These are phyloP conservation scores for Scotopteryx bipunctaria DNA, from an alignment of 2,888 invertebrate species.

Conservation along the genomic window DNA sequence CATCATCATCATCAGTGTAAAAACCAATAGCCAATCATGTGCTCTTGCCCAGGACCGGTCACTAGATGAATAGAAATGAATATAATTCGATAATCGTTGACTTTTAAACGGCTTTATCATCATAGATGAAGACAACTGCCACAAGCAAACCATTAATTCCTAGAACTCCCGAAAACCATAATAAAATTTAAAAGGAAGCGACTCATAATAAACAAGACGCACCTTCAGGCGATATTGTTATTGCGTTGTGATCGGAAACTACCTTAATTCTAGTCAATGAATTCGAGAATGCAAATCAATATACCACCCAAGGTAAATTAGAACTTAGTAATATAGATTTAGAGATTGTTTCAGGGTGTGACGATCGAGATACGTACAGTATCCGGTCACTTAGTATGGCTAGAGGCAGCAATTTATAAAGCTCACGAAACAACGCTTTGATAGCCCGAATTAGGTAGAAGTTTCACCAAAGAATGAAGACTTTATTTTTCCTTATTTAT, in stretches of 20 bases:
- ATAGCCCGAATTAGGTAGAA: constrained; percentile 70
- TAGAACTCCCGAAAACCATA: constrained; percentile 38
- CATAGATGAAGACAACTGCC: constrained; percentile 18
- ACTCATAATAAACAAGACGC: constrained; percentile 62
- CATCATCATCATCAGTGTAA: too few species aligned
- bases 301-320: constrained; percentile 28
- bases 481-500: constrained; percentile 62
- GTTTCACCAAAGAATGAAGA: constrained; percentile 60
- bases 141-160: constrained; percentile 31
- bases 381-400: constrained; percentile 74
- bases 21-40: too few species aligned
- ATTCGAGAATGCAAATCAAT: constrained; percentile 74
- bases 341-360: constrained; percentile 34
- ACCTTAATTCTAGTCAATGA: constrained; percentile 79
- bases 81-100: background rate
- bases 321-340: constrained; percentile 30
- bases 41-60: background rate
- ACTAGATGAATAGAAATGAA: background rate
- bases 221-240: constrained; percentile 68
- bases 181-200: constrained; percentile 61
- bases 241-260: constrained; percentile 75
- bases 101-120: constrained; percentile 12
- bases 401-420: constrained; percentile 76
- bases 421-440: constrained; percentile 66
- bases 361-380: constrained; percentile 49